Conservation (phyloP, 2,113 vertebrate species). For the Agapornis roseicollis region DNA sequence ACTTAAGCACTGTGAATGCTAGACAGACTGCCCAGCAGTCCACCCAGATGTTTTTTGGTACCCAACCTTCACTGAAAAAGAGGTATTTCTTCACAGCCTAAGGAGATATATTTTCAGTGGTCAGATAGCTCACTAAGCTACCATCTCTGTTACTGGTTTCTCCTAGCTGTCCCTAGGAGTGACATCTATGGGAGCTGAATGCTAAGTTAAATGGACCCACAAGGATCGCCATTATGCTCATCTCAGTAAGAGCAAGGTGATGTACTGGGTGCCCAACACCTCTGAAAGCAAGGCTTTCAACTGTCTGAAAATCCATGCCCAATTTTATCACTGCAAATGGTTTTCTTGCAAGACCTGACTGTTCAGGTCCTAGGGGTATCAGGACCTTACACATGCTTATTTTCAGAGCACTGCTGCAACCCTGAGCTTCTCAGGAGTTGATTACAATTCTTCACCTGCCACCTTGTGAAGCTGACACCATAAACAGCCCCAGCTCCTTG, state of each 20-base stretch:
- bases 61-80: not conserved
- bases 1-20: not conserved
- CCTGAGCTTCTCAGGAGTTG: not conserved
- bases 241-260: not conserved
- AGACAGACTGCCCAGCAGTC: not conserved
- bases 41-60: not conserved
- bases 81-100: not conserved
- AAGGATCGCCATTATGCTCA: rapidly evolving
- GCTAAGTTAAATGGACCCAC: not conserved
- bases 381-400: not conserved
- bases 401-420: not conserved
- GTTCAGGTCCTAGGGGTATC: not conserved
- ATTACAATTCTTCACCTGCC: constrained; percentile 24
- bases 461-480: not conserved
- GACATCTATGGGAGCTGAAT: not conserved
- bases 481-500: constrained; percentile 25
- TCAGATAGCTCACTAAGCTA: not conserved
- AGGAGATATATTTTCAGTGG: not conserved
- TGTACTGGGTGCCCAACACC: not conserved
- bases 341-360: not conserved
- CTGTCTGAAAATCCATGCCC: not conserved
- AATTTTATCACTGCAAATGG: not conserved
- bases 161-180: not conserved
- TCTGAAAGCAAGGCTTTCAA: not conserved
- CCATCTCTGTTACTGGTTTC: not conserved